These are phyloP conservation scores for Petrocephalus schoutedeni DNA, from an alignment of 2,797 vertebrate genomes.

Conservation along the genomic window DNA sequence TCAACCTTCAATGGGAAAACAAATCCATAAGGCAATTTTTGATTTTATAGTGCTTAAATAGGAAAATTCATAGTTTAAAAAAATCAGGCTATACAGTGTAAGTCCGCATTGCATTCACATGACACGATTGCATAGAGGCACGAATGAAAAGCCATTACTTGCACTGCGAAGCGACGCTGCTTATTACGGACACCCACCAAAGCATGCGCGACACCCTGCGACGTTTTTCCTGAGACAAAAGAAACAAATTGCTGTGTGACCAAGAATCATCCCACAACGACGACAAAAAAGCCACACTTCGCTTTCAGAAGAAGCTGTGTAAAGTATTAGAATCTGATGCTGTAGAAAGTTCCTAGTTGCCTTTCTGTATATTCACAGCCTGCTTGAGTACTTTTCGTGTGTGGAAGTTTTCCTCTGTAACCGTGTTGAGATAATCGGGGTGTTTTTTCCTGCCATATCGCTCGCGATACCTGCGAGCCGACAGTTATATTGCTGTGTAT, in stretches of 20 bases:
- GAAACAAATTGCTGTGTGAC: conserved; percentile 66
- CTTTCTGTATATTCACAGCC: conserved; percentile 99
- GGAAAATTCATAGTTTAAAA: neutral
- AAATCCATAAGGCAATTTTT: conserved; percentile 4
- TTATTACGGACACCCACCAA: conserved; percentile 53
- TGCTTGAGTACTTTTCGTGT: conserved; percentile 88
- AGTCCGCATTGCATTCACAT: conserved; percentile 40
- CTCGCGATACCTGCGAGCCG: conserved; percentile 75
- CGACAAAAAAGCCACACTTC: conserved; percentile 70
- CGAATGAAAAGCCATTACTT: conserved; percentile 64
- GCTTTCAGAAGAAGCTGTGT: conserved; percentile 89
- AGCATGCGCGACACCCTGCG: conserved; percentile 42
- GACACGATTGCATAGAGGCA: conserved; percentile 41
- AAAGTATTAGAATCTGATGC: conserved; percentile 96
- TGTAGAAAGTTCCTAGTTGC: conserved; percentile 99
- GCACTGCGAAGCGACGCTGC: conserved; percentile 51
- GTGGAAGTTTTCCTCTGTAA: conserved; percentile 73
- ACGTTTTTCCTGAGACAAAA: conserved; percentile 31
- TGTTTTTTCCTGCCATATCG: conserved; percentile 94
- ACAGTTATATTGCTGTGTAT: conserved; percentile 93
- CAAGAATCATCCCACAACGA: conserved; percentile 55
- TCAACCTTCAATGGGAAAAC: neutral
- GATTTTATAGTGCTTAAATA: neutral
- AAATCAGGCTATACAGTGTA: neutral
- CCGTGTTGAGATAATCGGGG: conserved; percentile 91